Base-by-base conservation (phyloP, 2,888 invertebrate species). In the Lasioglossum malachurum region DNA sequence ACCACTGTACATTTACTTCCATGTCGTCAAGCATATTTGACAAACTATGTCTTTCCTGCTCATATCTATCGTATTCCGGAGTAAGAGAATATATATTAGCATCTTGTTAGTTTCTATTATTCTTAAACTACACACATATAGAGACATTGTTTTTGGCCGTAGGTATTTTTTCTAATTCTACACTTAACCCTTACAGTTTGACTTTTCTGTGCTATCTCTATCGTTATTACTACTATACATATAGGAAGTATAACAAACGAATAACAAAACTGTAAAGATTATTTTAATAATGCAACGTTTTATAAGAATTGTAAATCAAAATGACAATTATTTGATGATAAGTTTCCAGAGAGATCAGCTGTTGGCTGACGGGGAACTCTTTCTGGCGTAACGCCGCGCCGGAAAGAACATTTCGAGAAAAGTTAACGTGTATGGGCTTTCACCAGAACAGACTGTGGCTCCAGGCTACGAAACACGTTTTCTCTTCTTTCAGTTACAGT, bases 361-460 rank as follows among this genome's bases (percentile, higher is more conserved):
- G 81, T 83, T 84, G 77, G n/a, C 64, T 41, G 82, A 72, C 77
- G 69, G 77, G 77, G 44, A 83, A 87, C 77, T 79, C 76, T 87
- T 85, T 81, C 77, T 87, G 75, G 83, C 78, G 57, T 83, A 60
- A 74, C 27, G 84, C 75, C 78, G 77, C 31, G 84, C 77, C 78
- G 77, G 69, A 84, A 80, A 38, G 74, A 87, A 77, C 74, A 75
- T 83, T 87, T 89, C 81, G 84, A 80, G 71, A 80, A 84, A 87
- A 90, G 78, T 83, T 82, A 84, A 82, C 78, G 82, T 75, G 81
- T 71, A 89, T 79, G 75, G 82, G 91, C 91, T 91, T 91, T 91
- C 91, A 91, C 89, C 87, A 84, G 87, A 82, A 82, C 81, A 73
- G 71, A 73, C 83, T 69, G 78, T 79, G 77, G 85, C 88, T 85